Evolutionary conservation across 2,797 vertebrate genomes (phyloP).

Genomic region (Rhincodon typus): DNA sequence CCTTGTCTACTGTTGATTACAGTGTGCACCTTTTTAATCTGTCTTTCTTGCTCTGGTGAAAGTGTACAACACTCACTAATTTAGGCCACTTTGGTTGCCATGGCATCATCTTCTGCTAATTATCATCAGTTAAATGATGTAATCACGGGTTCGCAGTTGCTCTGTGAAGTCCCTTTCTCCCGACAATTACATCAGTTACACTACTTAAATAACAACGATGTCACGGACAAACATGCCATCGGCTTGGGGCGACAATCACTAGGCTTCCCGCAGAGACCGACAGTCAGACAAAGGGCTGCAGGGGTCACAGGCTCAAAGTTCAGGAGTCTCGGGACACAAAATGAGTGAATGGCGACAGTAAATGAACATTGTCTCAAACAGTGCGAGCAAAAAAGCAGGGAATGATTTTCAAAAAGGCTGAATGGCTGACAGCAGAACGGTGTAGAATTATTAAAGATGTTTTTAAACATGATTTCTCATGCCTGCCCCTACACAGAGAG

Average conservation of each 20-base stretch:
- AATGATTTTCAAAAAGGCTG: neutral
- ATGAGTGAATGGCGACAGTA: neutral
- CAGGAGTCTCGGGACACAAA: neutral
- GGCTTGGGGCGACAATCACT: neutral
- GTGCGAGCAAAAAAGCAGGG: neutral
- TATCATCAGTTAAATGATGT: conserved; percentile 31
- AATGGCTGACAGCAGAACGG: neutral
- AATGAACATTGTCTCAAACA: neutral
- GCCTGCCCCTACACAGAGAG: neutral
- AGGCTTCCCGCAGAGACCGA: no score
- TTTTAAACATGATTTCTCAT: neutral
- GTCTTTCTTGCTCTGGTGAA: conserved; percentile 19
- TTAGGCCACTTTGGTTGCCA: conserved; percentile 23
- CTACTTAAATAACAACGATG: conserved; percentile 16
- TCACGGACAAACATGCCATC: neutral
- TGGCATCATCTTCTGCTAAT: conserved; percentile 21
- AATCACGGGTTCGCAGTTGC: neutral
- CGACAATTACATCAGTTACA: conserved; percentile 23
- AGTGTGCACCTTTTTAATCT: conserved; percentile 3
- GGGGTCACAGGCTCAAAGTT: neutral
- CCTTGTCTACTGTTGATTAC: conserved; percentile 27
- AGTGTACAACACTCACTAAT: conserved; percentile 8
- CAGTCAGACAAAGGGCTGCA: no score
- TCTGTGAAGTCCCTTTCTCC: neutral
- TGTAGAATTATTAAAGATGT: neutral